Evolutionary conservation across 2,797 vertebrate species (phyloP).

Genomic region (Hafferia zeledoni): DNA sequence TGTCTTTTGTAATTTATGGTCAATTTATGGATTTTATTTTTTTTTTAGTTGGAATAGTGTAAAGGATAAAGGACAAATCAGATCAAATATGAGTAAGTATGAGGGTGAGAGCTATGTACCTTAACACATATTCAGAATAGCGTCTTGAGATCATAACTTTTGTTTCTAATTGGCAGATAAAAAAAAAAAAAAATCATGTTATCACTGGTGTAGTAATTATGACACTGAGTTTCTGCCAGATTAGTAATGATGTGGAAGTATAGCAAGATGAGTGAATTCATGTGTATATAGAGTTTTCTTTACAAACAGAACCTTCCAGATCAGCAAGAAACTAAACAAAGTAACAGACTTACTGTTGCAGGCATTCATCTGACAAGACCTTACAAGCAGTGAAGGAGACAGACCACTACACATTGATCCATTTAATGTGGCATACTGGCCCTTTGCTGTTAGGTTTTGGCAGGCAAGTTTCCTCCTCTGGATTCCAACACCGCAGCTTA

Average conservation of each 20-base stretch:
- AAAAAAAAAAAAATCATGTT: neutral
- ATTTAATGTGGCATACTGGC: constrained; percentile 77
- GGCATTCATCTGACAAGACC: constrained; percentile 83
- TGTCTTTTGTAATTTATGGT: neutral
- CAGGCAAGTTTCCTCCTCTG: constrained; percentile 85
- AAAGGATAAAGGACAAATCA: neutral
- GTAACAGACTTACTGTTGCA: constrained; percentile 84
- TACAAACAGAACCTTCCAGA: neutral
- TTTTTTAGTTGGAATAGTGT: neutral
- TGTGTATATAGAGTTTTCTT: neutral
- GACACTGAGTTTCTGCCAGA: neutral
- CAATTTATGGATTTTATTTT: neutral
- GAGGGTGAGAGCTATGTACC: neutral
- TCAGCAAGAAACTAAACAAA: neutral
- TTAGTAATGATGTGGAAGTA: neutral
- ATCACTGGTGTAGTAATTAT: neutral
- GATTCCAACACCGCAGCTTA: constrained; percentile 87
- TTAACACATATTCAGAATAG: neutral
- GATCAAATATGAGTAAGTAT: neutral
- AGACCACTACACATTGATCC: constrained; percentile 75
- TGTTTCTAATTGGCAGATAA: neutral
- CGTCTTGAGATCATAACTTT: neutral
- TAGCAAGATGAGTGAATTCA: neutral
- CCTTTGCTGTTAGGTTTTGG: constrained; percentile 78
- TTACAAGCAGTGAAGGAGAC: constrained; percentile 76